Conservation (phyloP, 2,888 invertebrate species). For the Trichopria drosophilae region DNA sequence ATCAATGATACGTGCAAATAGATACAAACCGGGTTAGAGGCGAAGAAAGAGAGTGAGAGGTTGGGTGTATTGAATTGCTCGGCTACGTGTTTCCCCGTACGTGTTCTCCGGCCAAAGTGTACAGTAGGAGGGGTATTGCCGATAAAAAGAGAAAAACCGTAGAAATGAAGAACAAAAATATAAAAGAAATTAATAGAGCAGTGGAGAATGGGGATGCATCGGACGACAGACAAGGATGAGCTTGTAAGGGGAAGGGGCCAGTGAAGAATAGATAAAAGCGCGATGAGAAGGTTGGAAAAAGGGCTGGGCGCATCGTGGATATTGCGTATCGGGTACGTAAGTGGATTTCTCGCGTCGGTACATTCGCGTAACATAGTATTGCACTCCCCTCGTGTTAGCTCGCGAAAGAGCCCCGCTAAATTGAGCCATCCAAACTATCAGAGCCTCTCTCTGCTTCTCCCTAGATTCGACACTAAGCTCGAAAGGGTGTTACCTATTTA, state of each 20-base stretch:
- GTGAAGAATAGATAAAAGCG: no score
- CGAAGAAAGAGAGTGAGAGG: constrained; percentile 5
- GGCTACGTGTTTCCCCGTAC: no score
- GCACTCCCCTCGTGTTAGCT: constrained; percentile 51
- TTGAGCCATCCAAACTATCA: constrained; percentile 43
- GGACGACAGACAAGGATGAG: no score
- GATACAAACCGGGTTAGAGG: constrained; percentile 27
- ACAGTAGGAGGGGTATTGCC: constrained; percentile 5
- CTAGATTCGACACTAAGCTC: constrained; percentile 32
- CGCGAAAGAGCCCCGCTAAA: constrained; percentile 46
- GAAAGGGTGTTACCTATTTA: constrained; percentile 42
- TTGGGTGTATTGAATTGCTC: background rate
- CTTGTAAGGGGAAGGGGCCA: no score
- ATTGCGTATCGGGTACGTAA: constrained; percentile 44
- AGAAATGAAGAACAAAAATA: constrained; percentile 3
- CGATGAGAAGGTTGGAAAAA: no score
- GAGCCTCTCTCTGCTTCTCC: constrained; percentile 3
- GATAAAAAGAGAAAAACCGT: constrained; percentile 5
- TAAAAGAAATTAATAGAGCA: background rate
- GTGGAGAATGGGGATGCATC: background rate
- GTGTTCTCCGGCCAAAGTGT: no score
- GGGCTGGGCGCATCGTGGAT: no score
- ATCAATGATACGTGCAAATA: constrained; percentile 32
- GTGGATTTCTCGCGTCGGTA: constrained; percentile 53
- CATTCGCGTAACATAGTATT: constrained; percentile 50